Evolutionary conservation across 2,797 vertebrate species (phyloP).

Genomic region (Sylvilagus floridanus): DNA sequence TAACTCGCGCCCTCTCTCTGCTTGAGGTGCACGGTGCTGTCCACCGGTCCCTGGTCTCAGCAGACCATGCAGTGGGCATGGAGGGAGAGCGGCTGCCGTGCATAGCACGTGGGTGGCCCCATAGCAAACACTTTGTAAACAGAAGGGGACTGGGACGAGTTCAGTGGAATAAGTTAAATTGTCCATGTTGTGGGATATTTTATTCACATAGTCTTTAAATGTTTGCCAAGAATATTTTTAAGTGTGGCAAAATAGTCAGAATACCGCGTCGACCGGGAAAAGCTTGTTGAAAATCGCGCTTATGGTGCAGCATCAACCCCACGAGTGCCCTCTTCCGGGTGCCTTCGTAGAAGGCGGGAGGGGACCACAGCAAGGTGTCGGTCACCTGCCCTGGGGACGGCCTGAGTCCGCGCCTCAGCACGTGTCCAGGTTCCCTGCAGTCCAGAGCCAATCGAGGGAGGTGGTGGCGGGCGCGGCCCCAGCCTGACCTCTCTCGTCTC

Average conservation of each 20-base stretch:
- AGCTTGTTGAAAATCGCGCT: neutral
- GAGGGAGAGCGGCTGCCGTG: too few species aligned
- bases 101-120: neutral
- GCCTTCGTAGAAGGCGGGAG: rapidly evolving
- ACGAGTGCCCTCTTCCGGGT: rapidly evolving
- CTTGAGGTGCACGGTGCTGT: too few species aligned
- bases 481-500: neutral
- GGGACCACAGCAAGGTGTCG: rapidly evolving
- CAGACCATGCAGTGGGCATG: too few species aligned
- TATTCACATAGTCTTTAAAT: neutral
- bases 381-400: neutral
- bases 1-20: too few species aligned
- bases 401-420: rapidly evolving
- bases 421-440: neutral
- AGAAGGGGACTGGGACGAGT: too few species aligned
- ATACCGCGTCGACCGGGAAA: neutral
- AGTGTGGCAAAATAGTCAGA: neutral
- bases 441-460: neutral
- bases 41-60: too few species aligned
- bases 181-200: too few species aligned
- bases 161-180: rapidly evolving
- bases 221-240: neutral
- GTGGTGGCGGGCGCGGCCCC: rapidly evolving
- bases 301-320: rapidly evolving
- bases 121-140: too few species aligned